Conservation (phyloP, 2,113 vertebrate species). For the Monopterus albus region DNA sequence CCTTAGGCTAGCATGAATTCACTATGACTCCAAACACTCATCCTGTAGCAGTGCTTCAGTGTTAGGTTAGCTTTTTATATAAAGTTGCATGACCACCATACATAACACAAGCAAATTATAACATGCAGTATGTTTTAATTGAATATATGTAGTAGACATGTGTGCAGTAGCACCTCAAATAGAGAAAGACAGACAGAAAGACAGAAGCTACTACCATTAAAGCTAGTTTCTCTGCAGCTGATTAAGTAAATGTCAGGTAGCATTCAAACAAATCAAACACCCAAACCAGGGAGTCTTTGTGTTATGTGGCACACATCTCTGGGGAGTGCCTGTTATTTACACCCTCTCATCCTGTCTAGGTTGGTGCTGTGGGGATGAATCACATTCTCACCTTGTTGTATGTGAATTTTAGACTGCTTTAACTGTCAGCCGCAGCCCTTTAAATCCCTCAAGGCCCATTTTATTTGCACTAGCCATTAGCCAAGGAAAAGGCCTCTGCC, state of each 20-base stretch:
- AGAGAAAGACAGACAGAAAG: slow-evolving; percentile 11
- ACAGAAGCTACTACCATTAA: slow-evolving; percentile 22
- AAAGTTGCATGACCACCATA: slow-evolving; percentile 8
- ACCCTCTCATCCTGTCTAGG: slow-evolving; percentile 63
- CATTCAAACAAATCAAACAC: slow-evolving; percentile 66
- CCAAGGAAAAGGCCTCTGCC: slow-evolving; percentile 62
- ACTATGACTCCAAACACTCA: slow-evolving; percentile 42
- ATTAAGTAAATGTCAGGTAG: slow-evolving; percentile 69
- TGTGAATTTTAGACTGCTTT: slow-evolving; percentile 67
- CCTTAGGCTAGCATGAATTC: slow-evolving; percentile 55
- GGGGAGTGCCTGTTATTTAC: slow-evolving; percentile 73
- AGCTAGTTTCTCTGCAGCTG: slow-evolving; percentile 59
- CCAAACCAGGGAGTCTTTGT: slow-evolving; percentile 60
- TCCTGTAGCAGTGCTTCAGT: slow-evolving; percentile 24
- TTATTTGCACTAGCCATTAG: slow-evolving; percentile 75
- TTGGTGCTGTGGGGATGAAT: slow-evolving; percentile 62
- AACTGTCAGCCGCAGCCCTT: slow-evolving; percentile 71
- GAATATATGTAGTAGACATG: slow-evolving; percentile 3
- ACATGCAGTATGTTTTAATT: neutral
- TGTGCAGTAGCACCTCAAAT: slow-evolving; percentile 20
- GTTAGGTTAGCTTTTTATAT: slow-evolving; percentile 12
- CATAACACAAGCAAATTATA: neutral
- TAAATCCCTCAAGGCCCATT: slow-evolving; percentile 70
- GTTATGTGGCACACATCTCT: slow-evolving; percentile 67
- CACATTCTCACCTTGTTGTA: slow-evolving; percentile 74